phyloP scores from a whole-genome alignment of 2,888 invertebrate species.

The Trachelus iudaicus region DNA sequence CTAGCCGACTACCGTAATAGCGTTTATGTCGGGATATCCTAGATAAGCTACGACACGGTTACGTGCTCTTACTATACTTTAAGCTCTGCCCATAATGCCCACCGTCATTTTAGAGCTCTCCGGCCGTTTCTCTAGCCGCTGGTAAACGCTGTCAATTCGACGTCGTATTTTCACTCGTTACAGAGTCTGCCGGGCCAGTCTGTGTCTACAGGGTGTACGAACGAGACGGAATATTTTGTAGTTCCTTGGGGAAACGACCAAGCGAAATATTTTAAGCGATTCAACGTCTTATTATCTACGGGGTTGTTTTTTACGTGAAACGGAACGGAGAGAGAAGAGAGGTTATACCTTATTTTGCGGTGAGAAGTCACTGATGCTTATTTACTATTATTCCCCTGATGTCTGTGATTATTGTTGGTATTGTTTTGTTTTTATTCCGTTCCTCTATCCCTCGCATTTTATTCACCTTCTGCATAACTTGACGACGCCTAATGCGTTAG shows the following conservation, averaged over 20 bases:
- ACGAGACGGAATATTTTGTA: not conserved
- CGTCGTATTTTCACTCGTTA: not conserved
- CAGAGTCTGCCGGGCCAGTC: not conserved
- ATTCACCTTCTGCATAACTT: not conserved
- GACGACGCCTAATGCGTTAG: not conserved
- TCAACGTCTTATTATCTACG: not conserved
- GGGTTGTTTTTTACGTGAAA: not conserved
- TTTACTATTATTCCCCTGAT: not conserved
- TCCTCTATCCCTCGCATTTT: not conserved
- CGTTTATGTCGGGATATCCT: not conserved
- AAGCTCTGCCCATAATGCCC: not conserved
- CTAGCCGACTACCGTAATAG: not conserved
- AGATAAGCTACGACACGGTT: not conserved
- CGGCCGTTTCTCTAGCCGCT: not conserved
- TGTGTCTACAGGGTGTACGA: not conserved
- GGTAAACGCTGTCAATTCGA: not conserved
- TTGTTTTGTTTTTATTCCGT: too few species aligned
- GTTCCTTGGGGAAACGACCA: not conserved
- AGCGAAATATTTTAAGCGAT: not conserved
- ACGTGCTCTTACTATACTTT: not conserved
- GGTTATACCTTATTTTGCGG: not conserved
- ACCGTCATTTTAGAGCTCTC: not conserved
- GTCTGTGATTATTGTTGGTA: too few species aligned
- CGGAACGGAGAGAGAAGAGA: not conserved
- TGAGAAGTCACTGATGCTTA: not conserved